phyloP scores from a whole-genome alignment of 2,888 invertebrate genomes.

The Andrena chrysosceles region DNA sequence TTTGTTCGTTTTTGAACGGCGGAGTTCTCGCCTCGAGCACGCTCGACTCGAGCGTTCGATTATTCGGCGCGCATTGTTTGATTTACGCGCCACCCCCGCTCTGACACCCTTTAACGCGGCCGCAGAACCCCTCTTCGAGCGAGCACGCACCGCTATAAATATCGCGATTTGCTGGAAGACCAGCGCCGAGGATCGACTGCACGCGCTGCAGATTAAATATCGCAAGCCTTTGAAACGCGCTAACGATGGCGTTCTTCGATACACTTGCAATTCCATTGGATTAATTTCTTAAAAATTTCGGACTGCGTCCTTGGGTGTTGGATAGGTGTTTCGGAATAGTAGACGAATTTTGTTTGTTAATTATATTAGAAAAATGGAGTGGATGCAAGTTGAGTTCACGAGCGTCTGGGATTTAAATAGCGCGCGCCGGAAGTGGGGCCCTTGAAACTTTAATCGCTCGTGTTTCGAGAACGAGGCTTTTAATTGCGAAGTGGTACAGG shows the following conservation, averaged over 20 bases:
- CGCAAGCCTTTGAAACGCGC: neutral
- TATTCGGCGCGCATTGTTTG: conserved; percentile 59
- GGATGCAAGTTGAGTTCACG: too few species aligned
- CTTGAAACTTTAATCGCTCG: too few species aligned
- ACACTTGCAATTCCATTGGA: neutral
- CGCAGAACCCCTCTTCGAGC: conserved; percentile 39
- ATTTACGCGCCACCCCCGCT: conserved; percentile 37
- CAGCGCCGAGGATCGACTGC: conserved; percentile 11
- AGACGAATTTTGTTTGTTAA: too few species aligned
- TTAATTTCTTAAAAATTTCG: too few species aligned
- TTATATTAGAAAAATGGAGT: too few species aligned
- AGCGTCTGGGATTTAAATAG: too few species aligned
- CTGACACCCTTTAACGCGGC: conserved; percentile 51
- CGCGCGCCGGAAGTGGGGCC: too few species aligned
- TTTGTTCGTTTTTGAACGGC: conserved; percentile 47
- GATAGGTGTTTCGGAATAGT: too few species aligned
- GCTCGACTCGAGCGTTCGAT: conserved; percentile 59
- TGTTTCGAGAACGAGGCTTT: too few species aligned
- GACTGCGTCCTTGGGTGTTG: too few species aligned
- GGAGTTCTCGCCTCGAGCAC: conserved; percentile 42
- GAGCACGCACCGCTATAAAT: conserved; percentile 45
- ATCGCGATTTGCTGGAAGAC: conserved; percentile 38
- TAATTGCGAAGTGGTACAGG: too few species aligned
- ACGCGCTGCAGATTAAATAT: neutral
- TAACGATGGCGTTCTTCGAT: conserved; percentile 6